phyloP scores from a whole-genome alignment of 2,113 vertebrate genomes.

The Ploceus nigricollis region DNA sequence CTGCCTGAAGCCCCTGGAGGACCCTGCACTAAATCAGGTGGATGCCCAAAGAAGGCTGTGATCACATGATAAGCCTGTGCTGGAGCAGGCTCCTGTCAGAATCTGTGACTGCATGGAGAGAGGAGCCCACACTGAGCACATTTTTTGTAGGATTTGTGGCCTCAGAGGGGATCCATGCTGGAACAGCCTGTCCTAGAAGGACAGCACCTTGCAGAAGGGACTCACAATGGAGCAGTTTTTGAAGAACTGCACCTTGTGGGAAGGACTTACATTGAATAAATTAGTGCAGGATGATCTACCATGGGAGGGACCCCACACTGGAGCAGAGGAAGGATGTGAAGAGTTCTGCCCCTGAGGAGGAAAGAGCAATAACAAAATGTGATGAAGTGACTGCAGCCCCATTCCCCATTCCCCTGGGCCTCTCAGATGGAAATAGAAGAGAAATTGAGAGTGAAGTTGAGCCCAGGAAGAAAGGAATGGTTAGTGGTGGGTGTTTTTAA shows the following conservation, averaged over 20 bases:
- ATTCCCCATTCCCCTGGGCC: background rate
- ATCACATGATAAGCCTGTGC: background rate
- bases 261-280: background rate
- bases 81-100: background rate
- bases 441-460: background rate
- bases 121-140: background rate
- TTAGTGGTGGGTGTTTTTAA: background rate
- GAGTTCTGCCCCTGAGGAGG: background rate
- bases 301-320: rapidly evolving
- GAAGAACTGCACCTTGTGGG: background rate
- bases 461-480: background rate
- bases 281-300: background rate
- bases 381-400: background rate
- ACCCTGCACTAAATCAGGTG: background rate
- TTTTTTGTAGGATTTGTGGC: background rate
- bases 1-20: background rate
- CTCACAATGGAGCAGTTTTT: background rate
- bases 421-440: background rate
- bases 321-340: background rate
- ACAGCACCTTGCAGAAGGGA: background rate
- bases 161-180: rapidly evolving
- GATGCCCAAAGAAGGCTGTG: background rate
- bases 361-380: background rate
- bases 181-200: background rate
- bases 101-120: background rate